Evolutionary conservation across 2,113 vertebrate genomes (phyloP), one percentile per base, ranked within the genome.

Genomic region (Ctenomys sociabilis): DNA sequence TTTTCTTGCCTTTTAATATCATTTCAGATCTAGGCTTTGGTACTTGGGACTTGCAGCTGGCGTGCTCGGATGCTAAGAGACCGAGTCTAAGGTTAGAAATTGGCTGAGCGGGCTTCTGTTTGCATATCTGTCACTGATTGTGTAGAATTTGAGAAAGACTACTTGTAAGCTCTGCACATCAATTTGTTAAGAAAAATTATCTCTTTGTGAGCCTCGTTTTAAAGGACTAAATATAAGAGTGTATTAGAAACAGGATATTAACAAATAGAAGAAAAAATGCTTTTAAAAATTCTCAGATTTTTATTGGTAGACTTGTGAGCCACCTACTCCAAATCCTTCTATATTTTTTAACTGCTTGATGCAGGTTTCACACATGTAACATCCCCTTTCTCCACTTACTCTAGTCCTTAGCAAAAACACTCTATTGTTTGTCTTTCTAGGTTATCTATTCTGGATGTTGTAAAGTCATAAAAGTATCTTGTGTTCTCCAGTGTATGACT

Each of bases 31-130:
- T 43, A 22, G 24, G 35, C 37, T 93, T 92, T 63, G 88, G 35
- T 83, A 66, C 86, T 82, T 68, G 45, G 54, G 52, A 63, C 28
- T 82, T 43, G 40, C 49, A 87, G 70, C 54, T 73, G 37, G 73
- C 93, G 26, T 57, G 3, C 40, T 91, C 10, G 37, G 86, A 96
- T 91, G 63, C 92, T 95, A 95, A 93, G 93, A 96, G 24, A 96
- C 75, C 30, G 64, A 87, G 13, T 87, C 70, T 13, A 85, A 70
- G 70, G 75, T 43, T 93, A 92, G 96, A 94, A 95, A 88, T 94
- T 61, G n/a, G 45, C 85, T 66, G 82, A 73, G 7, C 3, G 86
- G 12, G 49, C 54, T 91, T 85, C 61, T 92, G 73, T 96, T 92
- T 78, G 75, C 68, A 92, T n/a, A 90, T 70, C 68, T 92, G 43